Conservation (phyloP, 2,888 invertebrate genomes). For the Cephus runcator region DNA sequence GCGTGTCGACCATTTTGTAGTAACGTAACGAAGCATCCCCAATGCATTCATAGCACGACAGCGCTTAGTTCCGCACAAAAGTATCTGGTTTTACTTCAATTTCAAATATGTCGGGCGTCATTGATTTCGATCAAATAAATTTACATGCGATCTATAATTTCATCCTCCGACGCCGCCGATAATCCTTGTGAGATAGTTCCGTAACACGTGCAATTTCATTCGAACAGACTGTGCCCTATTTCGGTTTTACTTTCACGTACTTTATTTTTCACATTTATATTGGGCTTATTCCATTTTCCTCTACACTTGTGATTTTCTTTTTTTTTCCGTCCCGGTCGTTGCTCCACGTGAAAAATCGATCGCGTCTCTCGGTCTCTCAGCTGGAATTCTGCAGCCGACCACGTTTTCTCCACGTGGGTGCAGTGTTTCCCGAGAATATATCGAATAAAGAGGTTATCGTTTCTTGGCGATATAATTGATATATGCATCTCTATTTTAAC, state of each 20-base stretch:
- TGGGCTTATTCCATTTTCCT: not conserved
- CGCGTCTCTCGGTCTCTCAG: not conserved
- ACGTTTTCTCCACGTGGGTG: slow-evolving; percentile 41
- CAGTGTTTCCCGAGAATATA: not conserved
- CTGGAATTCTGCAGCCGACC: slow-evolving; percentile 14
- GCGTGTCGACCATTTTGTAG: not conserved
- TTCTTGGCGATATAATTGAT: not conserved
- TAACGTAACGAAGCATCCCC: not conserved
- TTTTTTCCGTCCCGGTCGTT: not conserved
- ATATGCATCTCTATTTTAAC: not conserved
- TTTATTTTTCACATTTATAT: not conserved
- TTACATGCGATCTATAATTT: not conserved
- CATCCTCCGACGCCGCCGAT: not conserved
- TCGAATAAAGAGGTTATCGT: not conserved
- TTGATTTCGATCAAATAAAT: not conserved
- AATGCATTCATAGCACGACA: not conserved
- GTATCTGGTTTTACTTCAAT: not conserved
- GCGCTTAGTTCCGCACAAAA: not conserved
- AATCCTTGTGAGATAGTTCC: no score
- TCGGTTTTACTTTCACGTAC: not conserved
- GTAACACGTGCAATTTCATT: slow-evolving; percentile 12
- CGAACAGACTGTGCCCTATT: slow-evolving; percentile 12
- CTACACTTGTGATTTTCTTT: not conserved
- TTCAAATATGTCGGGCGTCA: not conserved
- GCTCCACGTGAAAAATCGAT: not conserved